phyloP scores from a whole-genome alignment of 2,113 vertebrate genomes.

The Tiliqua scincoides region DNA sequence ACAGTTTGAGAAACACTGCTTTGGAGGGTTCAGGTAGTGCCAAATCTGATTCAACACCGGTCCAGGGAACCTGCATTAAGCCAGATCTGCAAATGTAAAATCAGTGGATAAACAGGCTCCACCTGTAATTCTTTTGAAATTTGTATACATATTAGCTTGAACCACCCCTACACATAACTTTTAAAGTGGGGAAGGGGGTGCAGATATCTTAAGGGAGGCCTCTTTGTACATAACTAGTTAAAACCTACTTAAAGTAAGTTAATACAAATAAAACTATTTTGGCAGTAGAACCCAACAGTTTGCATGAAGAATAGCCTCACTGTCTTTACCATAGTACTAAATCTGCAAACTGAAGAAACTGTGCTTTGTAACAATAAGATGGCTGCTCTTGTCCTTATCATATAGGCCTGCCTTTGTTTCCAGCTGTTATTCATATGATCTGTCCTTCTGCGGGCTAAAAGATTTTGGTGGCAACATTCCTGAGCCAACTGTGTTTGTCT shows the following conservation, averaged over 20 bases:
- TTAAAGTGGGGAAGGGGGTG: neutral
- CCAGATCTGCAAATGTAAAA: no score
- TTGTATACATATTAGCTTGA: no score
- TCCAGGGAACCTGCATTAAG: no score
- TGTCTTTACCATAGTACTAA: neutral
- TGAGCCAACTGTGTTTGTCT: neutral
- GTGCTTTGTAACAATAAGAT: slow-evolving; percentile 20
- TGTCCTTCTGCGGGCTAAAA: neutral
- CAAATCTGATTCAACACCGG: no score
- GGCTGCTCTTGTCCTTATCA: neutral
- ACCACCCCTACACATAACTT: no score
- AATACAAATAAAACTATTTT: neutral
- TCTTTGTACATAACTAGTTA: neutral
- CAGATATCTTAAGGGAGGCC: neutral
- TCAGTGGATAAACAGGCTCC: no score
- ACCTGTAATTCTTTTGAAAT: no score
- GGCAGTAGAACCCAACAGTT: neutral
- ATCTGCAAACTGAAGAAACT: neutral
- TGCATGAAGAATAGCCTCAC: neutral
- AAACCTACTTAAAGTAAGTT: no score
- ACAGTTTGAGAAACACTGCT: no score
- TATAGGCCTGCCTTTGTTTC: neutral
- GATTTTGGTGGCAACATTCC: neutral
- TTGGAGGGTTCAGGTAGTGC: no score
- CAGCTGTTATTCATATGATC: neutral